These are phyloP conservation scores for Volucella inanis DNA, from an alignment of 2,888 invertebrate species.

Conservation along the genomic window DNA sequence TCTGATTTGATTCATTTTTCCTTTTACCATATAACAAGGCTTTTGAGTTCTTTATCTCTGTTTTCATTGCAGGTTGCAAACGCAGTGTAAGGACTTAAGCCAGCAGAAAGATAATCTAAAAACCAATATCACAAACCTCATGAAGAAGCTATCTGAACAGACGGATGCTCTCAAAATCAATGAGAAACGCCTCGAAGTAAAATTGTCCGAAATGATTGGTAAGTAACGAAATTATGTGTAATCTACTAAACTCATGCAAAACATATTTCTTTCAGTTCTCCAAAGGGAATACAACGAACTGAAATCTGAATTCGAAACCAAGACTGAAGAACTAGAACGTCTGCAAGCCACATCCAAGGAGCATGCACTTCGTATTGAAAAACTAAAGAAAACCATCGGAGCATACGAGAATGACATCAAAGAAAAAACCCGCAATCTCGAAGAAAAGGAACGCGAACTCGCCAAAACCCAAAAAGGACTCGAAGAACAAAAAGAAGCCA, in stretches of 20 bases:
- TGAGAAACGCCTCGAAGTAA: conserved; percentile 79
- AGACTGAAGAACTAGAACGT: conserved; percentile 78
- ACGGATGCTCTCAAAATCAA: conserved; percentile 79
- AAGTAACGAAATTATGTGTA: conserved; percentile 3
- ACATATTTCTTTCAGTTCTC: conserved; percentile 73
- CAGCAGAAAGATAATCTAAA: conserved; percentile 80
- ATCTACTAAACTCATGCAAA: neutral
- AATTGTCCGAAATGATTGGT: conserved; percentile 80
- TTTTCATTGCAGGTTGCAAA: conserved; percentile 77
- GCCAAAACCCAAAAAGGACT: conserved; percentile 79
- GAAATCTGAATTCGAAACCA: conserved; percentile 76
- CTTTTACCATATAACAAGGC: neutral
- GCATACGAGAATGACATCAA: conserved; percentile 80
- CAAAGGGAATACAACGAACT: conserved; percentile 79
- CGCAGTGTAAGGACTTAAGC: conserved; percentile 80
- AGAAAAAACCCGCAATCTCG: conserved; percentile 80
- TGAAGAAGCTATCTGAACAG: conserved; percentile 80
- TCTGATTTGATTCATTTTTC: neutral
- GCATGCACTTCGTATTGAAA: conserved; percentile 81
- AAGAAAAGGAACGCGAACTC: conserved; percentile 80
- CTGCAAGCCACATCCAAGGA: conserved; percentile 79
- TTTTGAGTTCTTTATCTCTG: conserved; percentile 4
- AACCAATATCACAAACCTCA: conserved; percentile 78
- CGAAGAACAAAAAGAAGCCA: conserved; percentile 81
- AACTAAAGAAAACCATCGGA: conserved; percentile 80